These are phyloP conservation scores for Rhineura floridana DNA, from an alignment of 2,113 vertebrate genomes.

Conservation along the genomic window DNA sequence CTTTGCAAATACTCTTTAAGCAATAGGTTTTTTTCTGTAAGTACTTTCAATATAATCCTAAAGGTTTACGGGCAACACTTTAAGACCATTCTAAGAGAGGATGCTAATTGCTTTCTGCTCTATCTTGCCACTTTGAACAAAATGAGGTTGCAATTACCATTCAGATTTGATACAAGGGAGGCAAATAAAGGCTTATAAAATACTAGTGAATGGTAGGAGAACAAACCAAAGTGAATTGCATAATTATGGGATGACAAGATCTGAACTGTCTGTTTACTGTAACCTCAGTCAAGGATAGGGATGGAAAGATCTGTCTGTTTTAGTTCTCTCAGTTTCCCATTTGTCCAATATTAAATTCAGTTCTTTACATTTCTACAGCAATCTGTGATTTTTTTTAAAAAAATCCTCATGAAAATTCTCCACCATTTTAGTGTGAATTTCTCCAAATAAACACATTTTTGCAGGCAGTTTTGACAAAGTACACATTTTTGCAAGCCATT, in stretches of 20 bases:
- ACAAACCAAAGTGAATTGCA: neutral
- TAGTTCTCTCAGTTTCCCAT: no score
- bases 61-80: neutral
- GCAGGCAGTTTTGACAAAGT: no score
- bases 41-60: neutral
- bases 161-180: neutral
- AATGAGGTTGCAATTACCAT: neutral
- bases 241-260: neutral
- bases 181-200: neutral
- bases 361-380: no score
- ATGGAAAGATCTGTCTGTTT: no score
- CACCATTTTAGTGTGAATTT: no score
- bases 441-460: no score
- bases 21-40: neutral
- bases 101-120: neutral
- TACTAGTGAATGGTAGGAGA: neutral
- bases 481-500: no score
- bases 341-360: no score
- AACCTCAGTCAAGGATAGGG: neutral
- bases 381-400: no score
- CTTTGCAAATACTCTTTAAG: neutral
- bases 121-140: neutral
- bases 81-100: no score
- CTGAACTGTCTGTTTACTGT: no score
- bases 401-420: no score